Evolutionary conservation across 2,797 vertebrate genomes (phyloP).

Genomic region (Clarias platycephalus): DNA sequence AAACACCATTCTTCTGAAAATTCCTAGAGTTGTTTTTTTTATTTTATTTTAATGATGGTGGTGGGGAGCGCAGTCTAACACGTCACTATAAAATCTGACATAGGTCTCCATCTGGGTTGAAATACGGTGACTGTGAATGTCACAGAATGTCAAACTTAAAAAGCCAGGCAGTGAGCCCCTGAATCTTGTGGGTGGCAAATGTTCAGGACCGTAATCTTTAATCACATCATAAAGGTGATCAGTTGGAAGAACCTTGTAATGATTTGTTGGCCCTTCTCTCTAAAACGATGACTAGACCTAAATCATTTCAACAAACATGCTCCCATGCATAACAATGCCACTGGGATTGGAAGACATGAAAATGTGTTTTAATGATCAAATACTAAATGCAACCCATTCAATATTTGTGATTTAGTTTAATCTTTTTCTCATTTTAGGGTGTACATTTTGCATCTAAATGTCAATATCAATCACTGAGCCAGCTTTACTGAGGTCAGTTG

Average conservation of each 20-base stretch:
- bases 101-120: not conserved
- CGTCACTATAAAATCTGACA: not conserved
- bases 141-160: too few species aligned
- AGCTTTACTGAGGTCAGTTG: not conserved
- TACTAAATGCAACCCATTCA: not conserved
- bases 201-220: not conserved
- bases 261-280: not conserved
- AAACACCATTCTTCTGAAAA: not conserved
- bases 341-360: not conserved
- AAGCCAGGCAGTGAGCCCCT: not conserved
- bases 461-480: too few species aligned
- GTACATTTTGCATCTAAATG: not conserved
- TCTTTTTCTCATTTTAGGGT: not conserved
- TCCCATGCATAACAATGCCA: not conserved
- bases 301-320: not conserved
- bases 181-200: not conserved
- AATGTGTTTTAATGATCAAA: not conserved
- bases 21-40: not conserved
- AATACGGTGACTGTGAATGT: not conserved
- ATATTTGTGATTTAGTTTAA: not conserved
- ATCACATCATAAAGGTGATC: constrained; percentile 6
- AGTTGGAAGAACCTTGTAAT: not conserved
- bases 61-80: not conserved
- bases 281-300: not conserved
- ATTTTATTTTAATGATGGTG: not conserved